Evolutionary conservation across 64 coral and sea anemone genomes (phyloP), one percentile per base, ranked within the genome.

Genomic region (Montipora capricornis): DNA sequence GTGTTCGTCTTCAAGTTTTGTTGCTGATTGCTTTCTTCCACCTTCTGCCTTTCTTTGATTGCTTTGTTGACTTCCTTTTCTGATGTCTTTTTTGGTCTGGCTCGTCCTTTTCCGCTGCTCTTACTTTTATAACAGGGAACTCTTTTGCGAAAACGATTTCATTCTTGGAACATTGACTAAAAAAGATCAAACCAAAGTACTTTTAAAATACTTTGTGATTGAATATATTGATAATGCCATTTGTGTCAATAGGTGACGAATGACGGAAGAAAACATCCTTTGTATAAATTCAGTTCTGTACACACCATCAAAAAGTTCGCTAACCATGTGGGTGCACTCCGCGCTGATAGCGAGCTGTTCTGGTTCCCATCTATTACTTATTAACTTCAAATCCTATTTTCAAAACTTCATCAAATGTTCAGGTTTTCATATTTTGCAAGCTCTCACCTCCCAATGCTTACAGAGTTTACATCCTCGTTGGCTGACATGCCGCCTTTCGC

Each of bases 121-220:
- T 89, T 15, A 89, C 46, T 29, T 89, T 89, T 44, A 89, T 77
- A 1, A 89, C 87, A 17, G 87, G 73, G 73, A 74, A 89, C 58
- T 89, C 87, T 78, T 88, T 89, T 49, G 87, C n/a, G 77, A 89
- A 89, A 17, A 89, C 73, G 48, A 89, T 57, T 89, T 89, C 87
- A 51, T 57, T 89, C 52, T 89, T 89, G 26, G 87, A 89, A 89
- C 87, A 78, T 89, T 89, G 73, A 89, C 87, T 89, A 51, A 53
- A 89, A 78, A 74, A 77, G 77, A 60, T 77, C 24, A 77, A 60
- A 89, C 44, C 19, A 89, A 19, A 78, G 70, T 89, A 89, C 37
- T 37, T 37, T 37, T 37, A 37, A 37, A 37, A 37, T 37, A 37
- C 37, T 37, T 37, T 37, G 37, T 37, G 37, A 2, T 37, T 37